Evolutionary conservation across 2,113 vertebrate species (phyloP), one percentile per base, ranked within the genome.

Genomic region (Oxyruncus cristatus): DNA sequence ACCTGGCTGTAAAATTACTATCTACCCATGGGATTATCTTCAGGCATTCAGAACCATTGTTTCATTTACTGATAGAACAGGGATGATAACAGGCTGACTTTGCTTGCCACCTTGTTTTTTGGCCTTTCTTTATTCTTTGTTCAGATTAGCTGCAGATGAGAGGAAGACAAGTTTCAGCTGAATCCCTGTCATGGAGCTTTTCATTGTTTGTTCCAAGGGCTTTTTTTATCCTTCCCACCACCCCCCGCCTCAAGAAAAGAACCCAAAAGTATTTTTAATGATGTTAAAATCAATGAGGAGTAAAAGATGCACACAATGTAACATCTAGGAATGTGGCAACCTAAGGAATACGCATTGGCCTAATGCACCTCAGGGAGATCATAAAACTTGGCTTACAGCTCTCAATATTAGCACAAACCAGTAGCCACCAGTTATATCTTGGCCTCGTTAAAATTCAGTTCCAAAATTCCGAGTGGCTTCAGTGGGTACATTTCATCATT

Each of bases 51-150:
- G 78, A 92, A 73, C 81, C 83, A 96, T 88, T 95, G 94, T 97
- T 93, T 97, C 91, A 91, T 96, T 96, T 93, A 94, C 90, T 85
- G 79, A 95, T 93, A 92, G 59, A 92, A 77, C n/a, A 91, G 49
- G 58, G 73, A 95, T 86, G 95, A 95, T 93, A 96, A 96, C 95
- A 96, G 88, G 61, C 88, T 93, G 95, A 93, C 92, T 97, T 94
- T 78, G 75, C 83, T 90, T 84, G 88, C 93, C 92, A 89, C 72
- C 14, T 86, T 92, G 65, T 63, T 86, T 95, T 88, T 86, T 92
- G 92, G 90, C 52, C 82, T 95, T 93, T 79, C 80, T 88, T 94
- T 85, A 92, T 83, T 91, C 85, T 96, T 85, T 32, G 13, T 83
- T 91, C 85, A 67, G 3, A 2, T 83, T 95, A 70, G 85, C 33